Percentiles rank a stretch among this genome's conserved stretches.
phyloP scores from a whole-genome alignment of 2,113 vertebrate species.

The Pluvialis apricaria region DNA sequence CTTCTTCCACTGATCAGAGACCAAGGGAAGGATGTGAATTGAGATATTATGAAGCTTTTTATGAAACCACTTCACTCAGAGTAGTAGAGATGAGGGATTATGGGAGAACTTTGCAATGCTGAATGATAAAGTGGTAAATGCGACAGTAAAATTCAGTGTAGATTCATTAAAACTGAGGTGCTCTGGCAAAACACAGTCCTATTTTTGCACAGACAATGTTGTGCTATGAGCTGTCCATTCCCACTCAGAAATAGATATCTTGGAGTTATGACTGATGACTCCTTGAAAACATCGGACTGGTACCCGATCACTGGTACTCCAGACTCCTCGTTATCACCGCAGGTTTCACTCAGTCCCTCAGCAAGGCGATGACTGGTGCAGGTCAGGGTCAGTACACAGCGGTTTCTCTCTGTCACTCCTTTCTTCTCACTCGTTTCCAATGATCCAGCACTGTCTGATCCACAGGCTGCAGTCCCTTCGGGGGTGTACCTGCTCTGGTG shows the following conservation, averaged over 20 bases:
- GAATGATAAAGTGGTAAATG: background rate
- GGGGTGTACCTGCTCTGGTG: background rate
- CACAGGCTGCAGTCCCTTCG: too few relatives aligned
- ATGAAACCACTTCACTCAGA: background rate
- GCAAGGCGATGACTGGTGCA: rapidly evolving
- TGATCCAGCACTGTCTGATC: background rate
- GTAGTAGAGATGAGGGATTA: background rate
- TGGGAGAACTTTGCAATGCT: background rate
- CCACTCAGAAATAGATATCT: background rate
- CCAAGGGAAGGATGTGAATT: background rate
- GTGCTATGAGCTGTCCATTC: background rate
- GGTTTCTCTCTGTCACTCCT: background rate
- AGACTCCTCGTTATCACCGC: too few relatives aligned
- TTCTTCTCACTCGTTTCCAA: background rate
- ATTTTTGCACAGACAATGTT: background rate
- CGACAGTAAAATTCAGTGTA: background rate
- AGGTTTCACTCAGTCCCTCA: background rate
- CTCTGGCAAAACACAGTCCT: background rate
- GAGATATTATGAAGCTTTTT: background rate
- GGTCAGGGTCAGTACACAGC: background rate
- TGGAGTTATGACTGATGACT: background rate
- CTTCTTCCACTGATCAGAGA: background rate
- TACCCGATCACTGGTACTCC: background rate
- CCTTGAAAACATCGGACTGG: background rate
- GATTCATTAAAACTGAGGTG: background rate